These are phyloP conservation scores for Pseudonaja textilis DNA, from an alignment of 2,113 vertebrate genomes.

Conservation along the genomic window DNA sequence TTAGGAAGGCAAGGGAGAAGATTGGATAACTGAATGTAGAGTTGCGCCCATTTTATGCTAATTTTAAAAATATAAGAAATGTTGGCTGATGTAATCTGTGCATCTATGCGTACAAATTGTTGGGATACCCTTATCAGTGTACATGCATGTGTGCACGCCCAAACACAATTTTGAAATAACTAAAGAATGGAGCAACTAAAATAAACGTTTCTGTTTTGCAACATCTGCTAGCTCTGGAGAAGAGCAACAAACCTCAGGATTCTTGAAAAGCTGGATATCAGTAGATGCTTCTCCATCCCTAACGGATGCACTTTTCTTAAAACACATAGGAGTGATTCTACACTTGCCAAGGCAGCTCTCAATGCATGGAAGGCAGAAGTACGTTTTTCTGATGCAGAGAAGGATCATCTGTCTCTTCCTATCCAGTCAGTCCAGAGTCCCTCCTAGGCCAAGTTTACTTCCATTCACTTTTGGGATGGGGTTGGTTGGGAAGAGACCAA, in stretches of 20 bases:
- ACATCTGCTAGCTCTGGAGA: neutral
- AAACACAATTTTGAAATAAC: neutral
- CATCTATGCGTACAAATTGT: neutral
- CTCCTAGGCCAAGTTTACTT: too few species aligned
- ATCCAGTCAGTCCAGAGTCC: neutral
- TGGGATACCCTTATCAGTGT: neutral
- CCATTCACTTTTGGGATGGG: fast-evolving
- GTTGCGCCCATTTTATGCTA: neutral
- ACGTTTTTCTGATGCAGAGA: neutral
- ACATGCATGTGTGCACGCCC: neutral
- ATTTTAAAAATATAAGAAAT: neutral
- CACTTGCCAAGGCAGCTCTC: neutral
- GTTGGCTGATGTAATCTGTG: neutral
- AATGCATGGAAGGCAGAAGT: neutral
- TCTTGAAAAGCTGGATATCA: neutral
- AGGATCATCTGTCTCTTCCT: neutral
- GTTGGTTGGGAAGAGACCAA: too few species aligned
- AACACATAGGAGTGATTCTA: neutral
- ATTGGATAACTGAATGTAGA: neutral
- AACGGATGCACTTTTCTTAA: neutral
- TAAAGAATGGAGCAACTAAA: neutral
- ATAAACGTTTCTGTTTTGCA: neutral
- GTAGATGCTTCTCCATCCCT: neutral
- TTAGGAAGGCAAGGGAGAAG: neutral
- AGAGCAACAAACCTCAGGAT: neutral